These are phyloP conservation scores for Dipodomys spectabilis DNA, from an alignment of 2,113 vertebrate genomes.

Conservation along the genomic window DNA sequence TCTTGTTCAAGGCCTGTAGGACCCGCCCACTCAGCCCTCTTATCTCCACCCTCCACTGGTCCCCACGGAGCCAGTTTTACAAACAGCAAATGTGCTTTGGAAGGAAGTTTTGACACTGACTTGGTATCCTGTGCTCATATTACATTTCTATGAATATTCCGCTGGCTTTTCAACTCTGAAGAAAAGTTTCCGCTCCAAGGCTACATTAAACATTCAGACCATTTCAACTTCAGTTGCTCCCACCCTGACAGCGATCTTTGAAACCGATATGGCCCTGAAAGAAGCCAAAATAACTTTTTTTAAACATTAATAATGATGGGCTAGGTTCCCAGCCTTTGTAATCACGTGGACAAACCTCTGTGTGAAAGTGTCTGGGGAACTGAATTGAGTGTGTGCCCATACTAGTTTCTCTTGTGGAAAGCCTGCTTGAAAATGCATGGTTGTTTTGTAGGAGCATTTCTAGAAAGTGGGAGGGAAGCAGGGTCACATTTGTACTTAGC, in stretches of 20 bases:
- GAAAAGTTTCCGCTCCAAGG: constrained; percentile 71
- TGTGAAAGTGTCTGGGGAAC: constrained; percentile 31
- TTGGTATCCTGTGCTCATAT: constrained; percentile 65
- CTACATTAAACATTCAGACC: constrained; percentile 62
- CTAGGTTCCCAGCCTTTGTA: constrained; percentile 73
- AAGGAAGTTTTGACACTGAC: constrained; percentile 68
- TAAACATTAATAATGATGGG: constrained; percentile 74
- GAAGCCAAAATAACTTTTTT: constrained; percentile 71
- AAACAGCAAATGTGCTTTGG: constrained; percentile 61
- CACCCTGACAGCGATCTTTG: constrained; percentile 76
- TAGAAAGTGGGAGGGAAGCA: background rate
- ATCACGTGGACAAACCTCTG: constrained; percentile 54
- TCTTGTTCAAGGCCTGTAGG: background rate
- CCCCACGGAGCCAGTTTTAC: constrained; percentile 1
- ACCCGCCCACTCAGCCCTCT: background rate
- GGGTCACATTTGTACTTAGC: background rate
- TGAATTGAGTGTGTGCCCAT: background rate
- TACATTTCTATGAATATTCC: constrained; percentile 79
- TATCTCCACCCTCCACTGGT: background rate
- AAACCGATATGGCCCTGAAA: constrained; percentile 77
- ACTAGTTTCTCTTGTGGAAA: constrained; percentile 32
- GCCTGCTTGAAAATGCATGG: background rate
- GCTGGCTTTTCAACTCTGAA: constrained; percentile 61
- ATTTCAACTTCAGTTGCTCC: constrained; percentile 66
- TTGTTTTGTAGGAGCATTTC: background rate